phyloP scores from a whole-genome alignment of 2,797 vertebrate genomes.

The Liasis olivaceus region DNA sequence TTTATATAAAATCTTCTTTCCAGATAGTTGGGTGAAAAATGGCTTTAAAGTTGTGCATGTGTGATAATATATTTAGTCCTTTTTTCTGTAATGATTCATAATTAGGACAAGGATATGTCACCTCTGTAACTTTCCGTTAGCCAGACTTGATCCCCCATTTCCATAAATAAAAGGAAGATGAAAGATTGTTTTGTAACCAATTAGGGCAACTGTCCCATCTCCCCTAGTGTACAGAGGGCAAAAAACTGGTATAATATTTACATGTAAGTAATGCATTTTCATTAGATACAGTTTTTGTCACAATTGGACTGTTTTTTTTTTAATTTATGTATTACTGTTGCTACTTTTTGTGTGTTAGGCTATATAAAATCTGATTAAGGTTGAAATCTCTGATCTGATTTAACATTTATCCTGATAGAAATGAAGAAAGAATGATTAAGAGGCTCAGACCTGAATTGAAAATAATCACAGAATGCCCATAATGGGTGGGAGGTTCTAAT shows the following conservation, averaged over 20 bases:
- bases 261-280: background rate
- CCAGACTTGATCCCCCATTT: slow-evolving; percentile 17
- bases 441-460: slow-evolving; percentile 51
- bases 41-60: too few species aligned
- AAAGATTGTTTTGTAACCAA: slow-evolving; percentile 9
- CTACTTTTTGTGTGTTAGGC: slow-evolving; percentile 35
- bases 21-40: background rate
- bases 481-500: slow-evolving; percentile 53
- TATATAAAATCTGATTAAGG: slow-evolving; percentile 60
- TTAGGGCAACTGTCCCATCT: background rate
- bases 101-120: background rate
- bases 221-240: background rate
- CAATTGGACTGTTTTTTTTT: slow-evolving; percentile 11
- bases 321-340: slow-evolving; percentile 29
- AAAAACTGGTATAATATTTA: slow-evolving; percentile 30
- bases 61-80: background rate
- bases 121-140: slow-evolving; percentile 2
- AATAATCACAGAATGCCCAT: slow-evolving; percentile 48
- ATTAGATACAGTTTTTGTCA: slow-evolving; percentile 16
- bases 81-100: slow-evolving; percentile 8
- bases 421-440: slow-evolving; percentile 59
- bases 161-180: slow-evolving; percentile 10
- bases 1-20: background rate
- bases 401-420: slow-evolving; percentile 54
- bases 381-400: slow-evolving; percentile 54